phyloP scores from a whole-genome alignment of 2,113 vertebrate genomes.

The Brienomyrus brachyistius region DNA sequence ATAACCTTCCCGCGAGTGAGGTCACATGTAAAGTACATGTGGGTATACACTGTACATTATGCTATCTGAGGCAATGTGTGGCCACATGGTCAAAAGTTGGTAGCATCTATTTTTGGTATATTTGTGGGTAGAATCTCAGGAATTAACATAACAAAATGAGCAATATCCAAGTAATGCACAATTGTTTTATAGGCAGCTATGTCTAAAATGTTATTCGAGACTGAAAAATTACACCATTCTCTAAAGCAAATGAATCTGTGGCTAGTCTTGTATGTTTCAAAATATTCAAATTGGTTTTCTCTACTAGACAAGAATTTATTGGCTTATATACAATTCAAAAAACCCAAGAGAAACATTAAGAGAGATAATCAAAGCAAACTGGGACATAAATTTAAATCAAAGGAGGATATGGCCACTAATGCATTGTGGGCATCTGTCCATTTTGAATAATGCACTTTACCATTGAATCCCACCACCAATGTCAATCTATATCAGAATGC shows the following conservation, averaged over 20 bases:
- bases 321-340: not conserved
- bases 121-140: not conserved
- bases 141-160: not conserved
- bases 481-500: not conserved
- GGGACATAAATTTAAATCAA: constrained; percentile 1
- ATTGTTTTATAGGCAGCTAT: not conserved
- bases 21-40: not conserved
- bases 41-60: not conserved
- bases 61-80: not conserved
- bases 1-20: not conserved
- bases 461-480: not conserved
- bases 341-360: not conserved
- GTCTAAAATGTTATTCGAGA: not conserved
- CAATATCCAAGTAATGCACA: not conserved
- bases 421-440: constrained; percentile 32
- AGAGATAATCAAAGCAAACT: not conserved
- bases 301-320: not conserved
- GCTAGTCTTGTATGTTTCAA: not conserved
- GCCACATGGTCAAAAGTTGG: not conserved
- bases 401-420: not conserved
- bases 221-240: not conserved
- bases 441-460: not conserved
- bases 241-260: not conserved
- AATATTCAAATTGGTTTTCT: not conserved
- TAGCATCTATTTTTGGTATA: not conserved